Percentiles rank a stretch among this genome's conserved stretches.
Conservation (phyloP, 2,113 vertebrate species). For the Oryzias woworae region DNA sequence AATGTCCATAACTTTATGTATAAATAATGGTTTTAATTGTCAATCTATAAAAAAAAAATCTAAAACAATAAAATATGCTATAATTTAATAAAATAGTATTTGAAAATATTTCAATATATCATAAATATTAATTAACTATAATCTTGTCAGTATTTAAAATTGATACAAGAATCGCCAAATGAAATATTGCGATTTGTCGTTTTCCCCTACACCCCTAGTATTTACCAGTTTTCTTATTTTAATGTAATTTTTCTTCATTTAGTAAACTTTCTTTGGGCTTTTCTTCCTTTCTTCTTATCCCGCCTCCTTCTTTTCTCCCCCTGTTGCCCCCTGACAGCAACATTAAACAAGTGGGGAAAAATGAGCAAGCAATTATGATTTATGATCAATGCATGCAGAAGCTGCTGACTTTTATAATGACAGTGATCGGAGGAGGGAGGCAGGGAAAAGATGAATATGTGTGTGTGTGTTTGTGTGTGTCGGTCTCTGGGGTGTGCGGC, state of each 20-base stretch:
- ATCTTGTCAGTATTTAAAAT: too few relatives aligned
- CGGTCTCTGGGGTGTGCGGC: constrained; percentile 37
- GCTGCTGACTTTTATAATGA: constrained; percentile 77
- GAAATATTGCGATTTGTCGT: too few relatives aligned
- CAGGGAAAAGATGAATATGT: constrained; percentile 7
- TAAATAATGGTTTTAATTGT: too few relatives aligned
- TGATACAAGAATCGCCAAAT: too few relatives aligned
- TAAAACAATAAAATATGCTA: too few relatives aligned
- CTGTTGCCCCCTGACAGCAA: constrained; percentile 67
- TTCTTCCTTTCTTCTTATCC: constrained; percentile 14
- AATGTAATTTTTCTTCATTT: constrained; percentile 23
- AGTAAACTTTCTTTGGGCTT: constrained; percentile 49
- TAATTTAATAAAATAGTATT: too few relatives aligned
- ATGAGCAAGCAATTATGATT: constrained; percentile 83
- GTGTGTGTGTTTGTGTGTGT: constrained; percentile 14
- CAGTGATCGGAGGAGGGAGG: constrained; percentile 55
- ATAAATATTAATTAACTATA: too few relatives aligned
- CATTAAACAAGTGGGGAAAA: constrained; percentile 78
- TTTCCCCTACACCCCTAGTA: too few relatives aligned
- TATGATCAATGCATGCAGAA: constrained; percentile 79
- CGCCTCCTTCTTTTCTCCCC: constrained; percentile 32
- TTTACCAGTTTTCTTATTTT: constrained; percentile 14
- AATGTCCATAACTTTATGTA: too few relatives aligned
- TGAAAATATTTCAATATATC: too few relatives aligned
- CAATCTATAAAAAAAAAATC: too few relatives aligned